phyloP scores from a whole-genome alignment of 2,797 vertebrate genomes.

The Scyliorhinus canicula region DNA sequence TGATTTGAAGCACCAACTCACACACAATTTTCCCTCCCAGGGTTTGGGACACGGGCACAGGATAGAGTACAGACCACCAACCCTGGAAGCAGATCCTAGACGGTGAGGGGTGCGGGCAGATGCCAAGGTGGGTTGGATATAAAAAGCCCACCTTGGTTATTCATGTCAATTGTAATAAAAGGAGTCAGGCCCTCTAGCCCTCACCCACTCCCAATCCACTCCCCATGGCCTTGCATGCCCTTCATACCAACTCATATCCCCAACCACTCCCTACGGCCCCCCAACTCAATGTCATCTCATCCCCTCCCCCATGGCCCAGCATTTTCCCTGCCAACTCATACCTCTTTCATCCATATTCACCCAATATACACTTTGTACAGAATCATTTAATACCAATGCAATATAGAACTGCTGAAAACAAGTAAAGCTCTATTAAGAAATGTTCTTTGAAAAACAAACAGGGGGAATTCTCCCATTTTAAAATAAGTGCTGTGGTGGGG shows the following conservation, averaged over 20 bases:
- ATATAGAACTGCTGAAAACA: background rate
- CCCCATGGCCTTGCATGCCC: too few relatives aligned
- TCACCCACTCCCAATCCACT: background rate
- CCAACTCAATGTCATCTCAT: background rate
- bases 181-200: background rate
- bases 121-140: too few relatives aligned
- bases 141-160: background rate
- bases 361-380: background rate
- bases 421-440: background rate
- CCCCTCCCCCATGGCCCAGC: too few relatives aligned
- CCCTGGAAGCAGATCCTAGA: too few relatives aligned
- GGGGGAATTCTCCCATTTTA: too few relatives aligned
- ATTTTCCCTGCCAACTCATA: background rate
- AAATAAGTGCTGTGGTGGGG: too few relatives aligned
- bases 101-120: too few relatives aligned
- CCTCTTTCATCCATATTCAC: background rate
- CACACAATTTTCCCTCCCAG: too few relatives aligned
- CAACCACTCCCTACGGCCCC: too few relatives aligned
- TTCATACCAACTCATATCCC: background rate
- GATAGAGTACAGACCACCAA: background rate
- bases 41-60: too few relatives aligned
- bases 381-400: background rate
- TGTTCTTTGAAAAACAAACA: background rate
- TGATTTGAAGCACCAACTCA: too few relatives aligned
- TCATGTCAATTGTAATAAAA: background rate